Conservation (phyloP, 2,888 invertebrate species). For the Bugulina stolonifera region DNA sequence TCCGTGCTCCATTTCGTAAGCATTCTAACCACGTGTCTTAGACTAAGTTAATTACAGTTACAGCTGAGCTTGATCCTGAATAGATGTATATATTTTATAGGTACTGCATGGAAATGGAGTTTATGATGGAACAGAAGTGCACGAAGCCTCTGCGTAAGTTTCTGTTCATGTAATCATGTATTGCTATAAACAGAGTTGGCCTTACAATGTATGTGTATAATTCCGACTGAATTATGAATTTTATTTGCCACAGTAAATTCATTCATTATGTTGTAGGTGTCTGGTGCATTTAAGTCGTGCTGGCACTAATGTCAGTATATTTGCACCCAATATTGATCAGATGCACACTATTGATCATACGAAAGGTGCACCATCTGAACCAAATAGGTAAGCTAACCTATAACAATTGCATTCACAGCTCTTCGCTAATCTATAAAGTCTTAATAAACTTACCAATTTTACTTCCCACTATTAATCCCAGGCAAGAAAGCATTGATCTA, state of each 20-base stretch:
- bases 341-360: constrained; percentile 56
- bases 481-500: too few species aligned
- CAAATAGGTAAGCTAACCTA: constrained; percentile 22
- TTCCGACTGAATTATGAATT: not conserved
- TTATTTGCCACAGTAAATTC: constrained; percentile 28
- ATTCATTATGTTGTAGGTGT: constrained; percentile 32
- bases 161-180: not conserved
- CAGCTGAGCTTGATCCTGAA: too few species aligned
- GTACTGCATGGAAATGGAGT: constrained; percentile 59
- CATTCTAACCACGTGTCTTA: too few species aligned
- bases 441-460: too few species aligned
- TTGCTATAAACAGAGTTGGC: not conserved
- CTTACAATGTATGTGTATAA: not conserved
- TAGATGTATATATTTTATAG: constrained; percentile 43
- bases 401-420: too few species aligned
- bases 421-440: too few species aligned
- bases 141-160: constrained; percentile 57
- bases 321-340: constrained; percentile 55
- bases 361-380: constrained; percentile 47
- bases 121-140: constrained; percentile 59
- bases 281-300: constrained; percentile 54
- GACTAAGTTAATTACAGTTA: too few species aligned
- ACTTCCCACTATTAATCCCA: too few species aligned
- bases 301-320: constrained; percentile 52
- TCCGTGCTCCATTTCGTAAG: too few species aligned